phyloP scores from a whole-genome alignment of 2,888 invertebrate species.

The Mesodorylaimus sp. region DNA sequence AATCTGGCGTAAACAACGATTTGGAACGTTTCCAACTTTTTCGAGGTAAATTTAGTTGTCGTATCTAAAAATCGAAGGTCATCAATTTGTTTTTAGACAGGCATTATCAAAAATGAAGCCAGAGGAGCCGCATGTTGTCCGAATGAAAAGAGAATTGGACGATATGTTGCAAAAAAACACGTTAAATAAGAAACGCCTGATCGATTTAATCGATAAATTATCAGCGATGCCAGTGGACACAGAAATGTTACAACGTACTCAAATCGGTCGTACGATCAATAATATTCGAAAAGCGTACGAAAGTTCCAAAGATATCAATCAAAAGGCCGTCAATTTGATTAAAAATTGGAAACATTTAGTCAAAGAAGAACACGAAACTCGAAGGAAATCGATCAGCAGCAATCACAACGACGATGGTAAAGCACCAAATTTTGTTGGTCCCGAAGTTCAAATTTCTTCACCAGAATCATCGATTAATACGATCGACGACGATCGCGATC shows the following conservation, averaged over 20 bases:
- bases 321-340: not conserved
- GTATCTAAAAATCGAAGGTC: not conserved
- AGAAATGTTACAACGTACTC: not conserved
- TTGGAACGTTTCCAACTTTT: not conserved
- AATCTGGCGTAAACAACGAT: not conserved
- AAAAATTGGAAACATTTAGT: constrained; percentile 5
- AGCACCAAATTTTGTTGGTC: no score
- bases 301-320: not conserved
- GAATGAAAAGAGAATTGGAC: constrained; percentile 3
- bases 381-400: no score
- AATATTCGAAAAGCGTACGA: constrained; percentile 5
- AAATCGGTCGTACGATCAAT: constrained; percentile 4
- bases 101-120: not conserved
- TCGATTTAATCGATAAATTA: not conserved
- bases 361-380: not conserved
- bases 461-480: no score
- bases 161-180: not conserved
- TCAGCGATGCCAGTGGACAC: not conserved
- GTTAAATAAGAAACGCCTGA: not conserved
- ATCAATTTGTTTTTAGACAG: not conserved
- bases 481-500: not conserved
- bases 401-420: no score
- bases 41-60: not conserved
- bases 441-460: no score
- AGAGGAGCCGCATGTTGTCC: not conserved